Base-by-base conservation (phyloP, 2,888 invertebrate genomes). In the Byasa hedistus region DNA sequence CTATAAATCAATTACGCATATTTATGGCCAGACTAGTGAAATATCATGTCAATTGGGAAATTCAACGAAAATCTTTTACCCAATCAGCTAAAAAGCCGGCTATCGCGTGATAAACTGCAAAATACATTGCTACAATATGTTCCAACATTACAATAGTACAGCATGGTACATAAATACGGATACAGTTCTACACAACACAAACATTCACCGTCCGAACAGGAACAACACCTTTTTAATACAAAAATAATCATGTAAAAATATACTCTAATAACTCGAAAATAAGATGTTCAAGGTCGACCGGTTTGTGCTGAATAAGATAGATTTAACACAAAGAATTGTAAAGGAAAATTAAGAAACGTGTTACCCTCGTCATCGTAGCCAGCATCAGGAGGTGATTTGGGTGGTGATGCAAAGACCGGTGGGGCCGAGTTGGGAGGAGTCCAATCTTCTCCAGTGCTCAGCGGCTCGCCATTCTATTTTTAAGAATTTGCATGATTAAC, bases 381-480 rank as follows among this genome's bases (percentile, higher is more conserved):
- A 5, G 64, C 73, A 27, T 74, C 79, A 0, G 85, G 82, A 0
- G 87, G 85, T 0, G 87, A 78, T 63, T 93, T 94, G 0, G 96
- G 96, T 1, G 96, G 96, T 0, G 89, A 85, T 0, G 95, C 94
- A 78, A 95, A 96, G 27, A 95, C 95, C 61, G 96, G 96, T 5
- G 96, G 95, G 1, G 95, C 95, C 1, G 95, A 95, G 56, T 93
- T 94, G 1, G 95, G 93, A 51, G 95, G 96, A 0, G 96, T 95
- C 79, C 95, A 94, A 65, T 94, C 95, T 61, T 94, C 94, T 2
- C 91, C 92, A 21, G 92, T 93, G 61, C 95, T 94, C 63, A 96
- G 81, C 0, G 96, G 95, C 76, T 96, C 96, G 0, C 96, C 96
- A 80, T 95, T 94, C 87, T 91, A 71, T 44, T 54, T 54, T 22